Conservation (phyloP, 2,888 invertebrate species). For the Allophyes oxyacanthae region DNA sequence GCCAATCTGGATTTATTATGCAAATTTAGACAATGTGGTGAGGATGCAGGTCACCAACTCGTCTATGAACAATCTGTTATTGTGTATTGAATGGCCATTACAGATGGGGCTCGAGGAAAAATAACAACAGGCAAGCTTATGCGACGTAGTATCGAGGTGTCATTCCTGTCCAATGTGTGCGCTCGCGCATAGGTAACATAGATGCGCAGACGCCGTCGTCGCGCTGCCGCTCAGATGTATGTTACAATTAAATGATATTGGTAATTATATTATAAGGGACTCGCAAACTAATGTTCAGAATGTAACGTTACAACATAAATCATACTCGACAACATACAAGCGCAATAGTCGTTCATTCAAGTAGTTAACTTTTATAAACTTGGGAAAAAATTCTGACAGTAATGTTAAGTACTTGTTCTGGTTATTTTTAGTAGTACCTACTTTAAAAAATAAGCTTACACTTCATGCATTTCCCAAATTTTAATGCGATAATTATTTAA, state of each 20-base stretch:
- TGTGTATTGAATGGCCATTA: conserved; percentile 29
- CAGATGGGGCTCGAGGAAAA: conserved; percentile 89
- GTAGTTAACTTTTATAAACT: conserved; percentile 23
- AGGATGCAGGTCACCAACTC: too few relatives aligned
- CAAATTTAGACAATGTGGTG: too few relatives aligned
- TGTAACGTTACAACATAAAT: conserved; percentile 32
- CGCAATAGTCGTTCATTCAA: conserved; percentile 38
- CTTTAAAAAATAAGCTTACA: conserved; percentile 25
- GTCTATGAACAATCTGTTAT: too few relatives aligned
- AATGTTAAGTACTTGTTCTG: conserved; percentile 23
- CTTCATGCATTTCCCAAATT: conserved; percentile 17
- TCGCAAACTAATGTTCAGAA: conserved; percentile 49
- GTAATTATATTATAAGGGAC: conserved; percentile 50
- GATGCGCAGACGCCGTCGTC: conserved; percentile 41
- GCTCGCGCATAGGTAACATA: conserved; percentile 62
- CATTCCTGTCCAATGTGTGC: conserved; percentile 65
- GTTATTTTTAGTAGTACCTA: conserved; percentile 27
- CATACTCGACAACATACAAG: conserved; percentile 32
- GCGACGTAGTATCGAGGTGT: conserved; percentile 69
- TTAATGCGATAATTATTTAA: conserved; percentile 15
- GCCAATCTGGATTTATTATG: too few relatives aligned
- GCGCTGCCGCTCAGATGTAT: conserved; percentile 44
- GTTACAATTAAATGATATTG: conserved; percentile 49
- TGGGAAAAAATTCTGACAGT: conserved; percentile 27
- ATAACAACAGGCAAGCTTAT: conserved; percentile 80